A percentile compares a stretch with the other conserved stretches of the same genome.
These are phyloP conservation scores for Chaetoderma sp. DNA, from an alignment of 2,888 invertebrate genomes.

Conservation along the genomic window DNA sequence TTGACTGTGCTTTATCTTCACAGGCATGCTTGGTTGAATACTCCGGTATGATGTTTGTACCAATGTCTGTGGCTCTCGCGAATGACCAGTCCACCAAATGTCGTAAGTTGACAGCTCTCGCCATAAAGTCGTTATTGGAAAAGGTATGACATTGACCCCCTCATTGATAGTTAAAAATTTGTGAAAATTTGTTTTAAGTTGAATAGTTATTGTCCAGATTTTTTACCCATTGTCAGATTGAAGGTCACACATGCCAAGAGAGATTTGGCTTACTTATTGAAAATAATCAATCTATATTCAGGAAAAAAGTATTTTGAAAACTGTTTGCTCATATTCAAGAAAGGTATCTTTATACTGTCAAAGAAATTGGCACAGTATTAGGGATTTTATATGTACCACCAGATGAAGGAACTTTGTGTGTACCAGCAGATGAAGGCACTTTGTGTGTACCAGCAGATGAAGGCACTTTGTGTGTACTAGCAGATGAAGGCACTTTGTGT, in stretches of 20 bases:
- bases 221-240: neutral
- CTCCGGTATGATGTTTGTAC: conserved; percentile 79
- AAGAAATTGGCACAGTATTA: no score
- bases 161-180: neutral
- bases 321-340: no score
- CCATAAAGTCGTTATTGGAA: conserved; percentile 79
- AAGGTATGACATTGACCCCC: conserved; percentile 51
- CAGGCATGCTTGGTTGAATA: conserved; percentile 76
- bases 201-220: neutral
- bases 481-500: no score
- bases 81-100: conserved; percentile 86
- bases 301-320: no score
- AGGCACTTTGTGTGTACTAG: no score
- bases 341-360: no score
- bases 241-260: neutral
- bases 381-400: no score
- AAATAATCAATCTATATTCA: no score
- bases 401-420: no score
- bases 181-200: neutral
- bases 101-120: conserved; percentile 79
- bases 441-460: no score
- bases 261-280: no score
- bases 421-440: no score
- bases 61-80: conserved; percentile 82
- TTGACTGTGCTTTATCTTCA: conserved; percentile 37